Percentiles rank a stretch among this genome's conserved stretches.
phyloP scores from a whole-genome alignment of 2,797 vertebrate genomes.

The Lerista edwardsae region DNA sequence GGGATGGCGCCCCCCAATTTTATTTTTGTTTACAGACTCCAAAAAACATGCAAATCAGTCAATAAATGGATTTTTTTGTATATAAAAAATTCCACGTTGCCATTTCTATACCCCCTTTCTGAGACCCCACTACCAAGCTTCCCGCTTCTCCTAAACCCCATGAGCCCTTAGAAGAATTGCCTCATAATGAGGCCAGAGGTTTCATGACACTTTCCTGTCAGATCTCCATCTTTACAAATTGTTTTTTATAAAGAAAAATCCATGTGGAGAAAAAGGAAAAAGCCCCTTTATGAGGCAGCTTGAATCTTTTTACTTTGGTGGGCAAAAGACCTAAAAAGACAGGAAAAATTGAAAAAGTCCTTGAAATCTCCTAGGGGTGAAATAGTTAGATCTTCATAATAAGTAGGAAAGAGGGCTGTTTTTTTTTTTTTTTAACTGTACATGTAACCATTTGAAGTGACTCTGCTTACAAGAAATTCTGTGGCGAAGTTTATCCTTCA shows the following conservation, averaged over 20 bases:
- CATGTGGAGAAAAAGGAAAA: neutral
- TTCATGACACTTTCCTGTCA: neutral
- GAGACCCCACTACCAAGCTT: neutral
- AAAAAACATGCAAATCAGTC: constrained; percentile 28
- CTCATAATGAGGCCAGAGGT: neutral
- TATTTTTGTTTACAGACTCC: constrained; percentile 41
- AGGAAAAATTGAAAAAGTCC: constrained; percentile 1
- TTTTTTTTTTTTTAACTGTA: neutral
- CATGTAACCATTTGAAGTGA: constrained; percentile 16
- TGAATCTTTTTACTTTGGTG: neutral
- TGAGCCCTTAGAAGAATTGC: constrained; percentile 5
- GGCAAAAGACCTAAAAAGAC: constrained; percentile 1
- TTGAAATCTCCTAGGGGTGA: neutral
- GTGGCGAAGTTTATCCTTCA: neutral
- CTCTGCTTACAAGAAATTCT: neutral
- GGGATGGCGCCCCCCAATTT: neutral
- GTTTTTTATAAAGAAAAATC: constrained; percentile 11
- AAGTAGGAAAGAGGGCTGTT: neutral
- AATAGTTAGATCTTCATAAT: too few relatives aligned
- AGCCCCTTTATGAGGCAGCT: neutral
- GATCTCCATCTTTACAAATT: neutral
- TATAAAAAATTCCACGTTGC: constrained; percentile 3
- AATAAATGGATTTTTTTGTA: constrained; percentile 34
- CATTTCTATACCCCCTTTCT: neutral
- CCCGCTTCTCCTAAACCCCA: neutral